phyloP scores from a whole-genome alignment of 23 tunicate species.

The Diplosoma virens region DNA sequence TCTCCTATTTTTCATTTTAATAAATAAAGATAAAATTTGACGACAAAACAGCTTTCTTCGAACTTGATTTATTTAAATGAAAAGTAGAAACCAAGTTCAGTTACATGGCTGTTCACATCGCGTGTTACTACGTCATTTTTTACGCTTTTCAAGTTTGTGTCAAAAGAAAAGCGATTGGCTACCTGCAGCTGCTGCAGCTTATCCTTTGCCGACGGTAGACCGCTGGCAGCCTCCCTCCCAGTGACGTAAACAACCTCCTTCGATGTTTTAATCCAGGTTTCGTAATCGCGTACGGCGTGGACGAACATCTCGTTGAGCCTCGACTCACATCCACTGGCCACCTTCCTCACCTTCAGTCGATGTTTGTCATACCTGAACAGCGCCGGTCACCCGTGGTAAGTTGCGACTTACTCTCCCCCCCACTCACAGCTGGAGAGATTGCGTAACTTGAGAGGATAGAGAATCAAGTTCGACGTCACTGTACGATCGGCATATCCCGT shows the following conservation, averaged over 20 bases:
- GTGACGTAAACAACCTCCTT: constrained; percentile 71
- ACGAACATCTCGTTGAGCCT: constrained; percentile 54
- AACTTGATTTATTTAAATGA: no score
- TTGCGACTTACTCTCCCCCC: no score
- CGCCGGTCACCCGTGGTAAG: no score
- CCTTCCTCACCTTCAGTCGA: constrained; percentile 39
- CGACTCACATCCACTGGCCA: constrained; percentile 38
- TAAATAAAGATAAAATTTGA: no score
- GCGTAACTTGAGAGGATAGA: constrained; percentile 58
- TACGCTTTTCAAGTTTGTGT: neutral
- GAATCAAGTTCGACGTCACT: constrained; percentile 55
- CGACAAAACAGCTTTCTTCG: no score
- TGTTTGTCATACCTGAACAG: constrained; percentile 76
- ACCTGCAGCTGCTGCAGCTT: constrained; percentile 80
- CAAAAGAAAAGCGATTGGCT: neutral
- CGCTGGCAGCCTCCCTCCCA: constrained; percentile 49
- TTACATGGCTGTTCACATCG: neutral
- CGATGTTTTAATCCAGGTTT: constrained; percentile 52
- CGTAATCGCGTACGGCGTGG: constrained; percentile 59
- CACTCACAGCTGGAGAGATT: constrained; percentile 46
- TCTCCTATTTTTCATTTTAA: no score
- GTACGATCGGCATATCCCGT: constrained; percentile 69
- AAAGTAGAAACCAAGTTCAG: no score
- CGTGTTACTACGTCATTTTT: neutral
- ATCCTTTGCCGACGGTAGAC: constrained; percentile 49